A percentile compares a stretch with the other conserved stretches of the same genome.
phyloP scores from a whole-genome alignment of 2,797 vertebrate genomes.

The Xenentodon cancila region DNA sequence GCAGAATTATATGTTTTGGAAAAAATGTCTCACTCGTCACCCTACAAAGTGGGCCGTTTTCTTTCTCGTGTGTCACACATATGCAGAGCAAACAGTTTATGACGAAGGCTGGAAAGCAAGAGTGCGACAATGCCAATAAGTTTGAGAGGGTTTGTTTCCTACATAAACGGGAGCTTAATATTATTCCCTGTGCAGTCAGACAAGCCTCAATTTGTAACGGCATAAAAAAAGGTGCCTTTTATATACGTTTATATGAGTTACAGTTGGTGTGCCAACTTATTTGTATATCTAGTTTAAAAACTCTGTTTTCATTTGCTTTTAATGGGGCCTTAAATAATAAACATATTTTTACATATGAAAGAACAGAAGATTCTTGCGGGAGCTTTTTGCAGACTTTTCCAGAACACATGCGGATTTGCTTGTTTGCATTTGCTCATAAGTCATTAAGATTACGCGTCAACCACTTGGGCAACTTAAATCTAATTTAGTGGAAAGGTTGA shows the following conservation, averaged over 20 bases:
- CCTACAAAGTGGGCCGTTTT: slow-evolving; percentile 61
- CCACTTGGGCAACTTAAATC: neutral
- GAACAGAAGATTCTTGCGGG: neutral
- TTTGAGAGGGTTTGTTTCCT: slow-evolving; percentile 25
- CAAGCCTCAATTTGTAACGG: slow-evolving; percentile 3
- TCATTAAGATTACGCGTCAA: slow-evolving; percentile 3
- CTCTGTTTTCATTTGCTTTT: slow-evolving; percentile 10
- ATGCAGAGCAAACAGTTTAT: slow-evolving; percentile 50
- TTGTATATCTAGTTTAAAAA: neutral
- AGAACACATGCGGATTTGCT: neutral
- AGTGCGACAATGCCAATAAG: slow-evolving; percentile 47
- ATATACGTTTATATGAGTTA: slow-evolving; percentile 2
- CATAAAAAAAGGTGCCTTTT: slow-evolving; percentile 15
- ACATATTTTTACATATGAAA: slow-evolving; percentile 5
- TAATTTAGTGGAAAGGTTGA: neutral
- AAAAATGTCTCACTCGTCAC: slow-evolving; percentile 55
- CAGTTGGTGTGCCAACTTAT: slow-evolving; percentile 11
- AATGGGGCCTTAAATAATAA: neutral
- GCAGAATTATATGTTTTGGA: slow-evolving; percentile 69
- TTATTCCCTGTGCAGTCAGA: slow-evolving; percentile 32
- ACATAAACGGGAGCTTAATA: slow-evolving; percentile 29
- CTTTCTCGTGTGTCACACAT: slow-evolving; percentile 22
- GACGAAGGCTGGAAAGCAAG: slow-evolving; percentile 57
- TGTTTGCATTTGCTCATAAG: neutral
- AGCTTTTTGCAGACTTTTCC: no score